Evolutionary conservation across 2,888 invertebrate species (phyloP).

Genomic region (Volucella bombylans): DNA sequence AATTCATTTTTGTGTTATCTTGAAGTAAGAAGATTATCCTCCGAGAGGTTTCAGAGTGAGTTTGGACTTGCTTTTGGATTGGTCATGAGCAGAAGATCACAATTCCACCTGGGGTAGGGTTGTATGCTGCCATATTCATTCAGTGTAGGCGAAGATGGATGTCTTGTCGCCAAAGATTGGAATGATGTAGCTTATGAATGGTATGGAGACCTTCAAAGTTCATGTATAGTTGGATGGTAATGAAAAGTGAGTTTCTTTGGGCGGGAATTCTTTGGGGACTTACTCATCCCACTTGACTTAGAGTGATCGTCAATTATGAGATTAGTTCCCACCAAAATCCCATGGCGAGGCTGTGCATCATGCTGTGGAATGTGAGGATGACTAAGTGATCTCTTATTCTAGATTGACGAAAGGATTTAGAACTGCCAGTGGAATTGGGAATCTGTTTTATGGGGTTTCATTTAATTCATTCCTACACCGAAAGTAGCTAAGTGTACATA

Average conservation of each 20-base stretch:
- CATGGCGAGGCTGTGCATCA: too few species aligned
- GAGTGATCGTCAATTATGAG: constrained; percentile 37
- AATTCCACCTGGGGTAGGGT: not conserved
- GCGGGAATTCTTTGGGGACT: not conserved
- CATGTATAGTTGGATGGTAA: constrained; percentile 6
- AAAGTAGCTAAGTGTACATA: fast-evolving
- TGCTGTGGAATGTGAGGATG: not conserved
- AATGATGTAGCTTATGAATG: constrained; percentile 27
- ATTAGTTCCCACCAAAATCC: constrained; percentile 16
- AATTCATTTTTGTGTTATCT: constrained; percentile 60
- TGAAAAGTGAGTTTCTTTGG: not conserved
- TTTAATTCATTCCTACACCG: too few species aligned
- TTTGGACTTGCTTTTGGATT: constrained; percentile 31
- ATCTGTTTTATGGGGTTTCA: too few species aligned
- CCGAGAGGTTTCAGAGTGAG: constrained; percentile 30
- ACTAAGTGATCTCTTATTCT: not conserved
- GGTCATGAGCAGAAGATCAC: not conserved
- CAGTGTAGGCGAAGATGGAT: constrained; percentile 68
- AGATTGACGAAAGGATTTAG: too few species aligned
- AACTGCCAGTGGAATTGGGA: too few species aligned
- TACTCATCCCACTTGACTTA: constrained; percentile 21
- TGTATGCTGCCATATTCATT: not conserved
- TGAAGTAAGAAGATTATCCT: constrained; percentile 52
- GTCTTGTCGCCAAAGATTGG: constrained; percentile 67
- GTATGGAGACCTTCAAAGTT: constrained; percentile 22